phyloP scores from a whole-genome alignment of 2,113 vertebrate genomes.

The Oceanodroma tethys region DNA sequence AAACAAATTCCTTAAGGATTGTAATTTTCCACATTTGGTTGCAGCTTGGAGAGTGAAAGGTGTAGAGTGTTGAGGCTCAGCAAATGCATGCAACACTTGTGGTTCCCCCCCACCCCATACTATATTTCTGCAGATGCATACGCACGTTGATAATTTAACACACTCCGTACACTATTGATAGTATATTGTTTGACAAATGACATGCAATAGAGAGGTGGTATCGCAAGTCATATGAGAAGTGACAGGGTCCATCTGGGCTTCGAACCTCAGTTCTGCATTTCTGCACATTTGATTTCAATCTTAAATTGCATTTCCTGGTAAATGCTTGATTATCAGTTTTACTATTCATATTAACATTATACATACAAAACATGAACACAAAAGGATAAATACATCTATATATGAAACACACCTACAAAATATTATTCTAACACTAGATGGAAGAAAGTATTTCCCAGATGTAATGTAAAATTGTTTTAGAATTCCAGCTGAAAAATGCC shows the following conservation, averaged over 20 bases:
- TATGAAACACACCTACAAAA: neutral
- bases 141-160: neutral
- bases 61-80: neutral
- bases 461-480: neutral
- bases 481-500: neutral
- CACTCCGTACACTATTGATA: fast-evolving
- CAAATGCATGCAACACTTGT: fast-evolving
- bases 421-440: neutral
- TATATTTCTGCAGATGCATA: neutral
- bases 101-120: fast-evolving
- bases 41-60: neutral
- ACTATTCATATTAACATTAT: neutral
- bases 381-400: neutral
- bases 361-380: neutral
- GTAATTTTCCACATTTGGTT: neutral
- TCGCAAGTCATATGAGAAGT: neutral
- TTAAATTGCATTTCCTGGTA: neutral
- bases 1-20: neutral
- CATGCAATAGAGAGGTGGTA: neutral
- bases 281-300: neutral
- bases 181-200: neutral
- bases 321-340: neutral
- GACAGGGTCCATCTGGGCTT: neutral
- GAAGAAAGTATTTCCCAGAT: neutral
- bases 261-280: neutral